Evolutionary conservation across 2,888 invertebrate species (phyloP).

Genomic region (Melanostoma mellinum): DNA sequence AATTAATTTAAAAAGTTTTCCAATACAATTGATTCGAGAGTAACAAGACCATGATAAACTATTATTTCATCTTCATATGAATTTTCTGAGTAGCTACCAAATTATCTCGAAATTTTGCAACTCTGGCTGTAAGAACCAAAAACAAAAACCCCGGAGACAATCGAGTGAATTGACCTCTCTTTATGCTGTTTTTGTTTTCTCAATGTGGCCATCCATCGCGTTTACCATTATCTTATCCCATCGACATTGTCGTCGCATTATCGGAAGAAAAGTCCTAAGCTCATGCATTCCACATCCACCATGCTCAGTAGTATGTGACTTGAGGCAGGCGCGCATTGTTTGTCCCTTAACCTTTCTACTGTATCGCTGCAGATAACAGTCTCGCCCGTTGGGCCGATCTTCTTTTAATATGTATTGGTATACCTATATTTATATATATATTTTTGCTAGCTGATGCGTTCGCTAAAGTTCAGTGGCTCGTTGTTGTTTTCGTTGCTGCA

Average conservation of each 20-base stretch:
- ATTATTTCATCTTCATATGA: no score
- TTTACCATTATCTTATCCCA: slow-evolving; percentile 1
- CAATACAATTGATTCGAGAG: no score
- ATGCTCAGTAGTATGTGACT: slow-evolving; percentile 41
- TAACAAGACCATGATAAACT: no score
- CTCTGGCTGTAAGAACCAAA: not conserved
- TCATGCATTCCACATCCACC: slow-evolving; percentile 30
- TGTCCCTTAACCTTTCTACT: slow-evolving; percentile 66
- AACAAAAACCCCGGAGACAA: slow-evolving; percentile 3
- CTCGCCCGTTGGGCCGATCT: slow-evolving; percentile 33
- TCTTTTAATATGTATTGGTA: slow-evolving; percentile 10
- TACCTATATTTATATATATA: not conserved
- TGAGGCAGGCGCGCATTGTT: slow-evolving; percentile 55
- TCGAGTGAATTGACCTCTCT: slow-evolving; percentile 53
- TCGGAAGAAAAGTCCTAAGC: slow-evolving; percentile 27
- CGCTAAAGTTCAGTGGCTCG: slow-evolving; percentile 64
- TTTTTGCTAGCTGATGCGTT: slow-evolving; percentile 18
- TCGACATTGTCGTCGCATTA: slow-evolving; percentile 35
- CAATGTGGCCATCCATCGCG: not conserved
- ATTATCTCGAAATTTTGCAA: not conserved
- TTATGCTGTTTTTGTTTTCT: slow-evolving; percentile 6
- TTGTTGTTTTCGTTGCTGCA: slow-evolving; percentile 25
- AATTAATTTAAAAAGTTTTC: no score
- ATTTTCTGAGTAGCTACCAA: not conserved
- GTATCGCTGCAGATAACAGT: slow-evolving; percentile 40